Base-by-base conservation (phyloP, 2,888 invertebrate genomes). In the Melanophora roralis region DNA sequence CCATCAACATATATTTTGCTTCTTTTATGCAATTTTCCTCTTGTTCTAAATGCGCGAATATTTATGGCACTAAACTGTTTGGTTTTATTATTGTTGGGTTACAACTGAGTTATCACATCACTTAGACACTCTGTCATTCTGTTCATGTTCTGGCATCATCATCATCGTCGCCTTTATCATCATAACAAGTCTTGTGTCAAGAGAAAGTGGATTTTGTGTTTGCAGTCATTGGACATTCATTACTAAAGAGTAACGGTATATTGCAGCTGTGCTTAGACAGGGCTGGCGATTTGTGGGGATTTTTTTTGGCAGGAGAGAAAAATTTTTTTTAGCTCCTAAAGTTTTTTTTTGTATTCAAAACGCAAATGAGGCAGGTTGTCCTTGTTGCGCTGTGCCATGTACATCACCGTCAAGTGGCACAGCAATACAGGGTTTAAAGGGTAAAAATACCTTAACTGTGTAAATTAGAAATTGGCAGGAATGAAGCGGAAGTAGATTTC, bases 61-160 rank as follows among this genome's bases (percentile, higher is more conserved):
- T 84, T 83, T 84, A 80, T 80, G 76, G 49, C 27, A 57, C 47
- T 73, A 47, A 40, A 64, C 14, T 57, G 60, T 59, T 73, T 65
- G 72, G 49, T 68, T 75, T 72, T 64, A 65, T 81, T 82, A 69
- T 71, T 69, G 69, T 69, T 74, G 76, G 80, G 68, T 73, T 76
- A 81, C 82, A 84, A 82, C 85, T 84, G 83, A 83, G 85, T 85
- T 85, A 85, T 86, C 85, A 83, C 83, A 78, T 83, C 82, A 82
- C 80, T 82, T 80, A 81, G 80, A 81, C 82, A 83, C 81, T 83
- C 73, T 74, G 83, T 82, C 82, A 83, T 68, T 55, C 53, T 62
- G 51, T 68, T 23, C 64, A 80, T 76, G 72, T 76, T 47, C 69
- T 55, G 78, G 68, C 79, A 67, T 68, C 75, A 71, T 72, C 68